phyloP scores from a whole-genome alignment of 2,797 vertebrate genomes.

The Anabacerthia variegaticeps region DNA sequence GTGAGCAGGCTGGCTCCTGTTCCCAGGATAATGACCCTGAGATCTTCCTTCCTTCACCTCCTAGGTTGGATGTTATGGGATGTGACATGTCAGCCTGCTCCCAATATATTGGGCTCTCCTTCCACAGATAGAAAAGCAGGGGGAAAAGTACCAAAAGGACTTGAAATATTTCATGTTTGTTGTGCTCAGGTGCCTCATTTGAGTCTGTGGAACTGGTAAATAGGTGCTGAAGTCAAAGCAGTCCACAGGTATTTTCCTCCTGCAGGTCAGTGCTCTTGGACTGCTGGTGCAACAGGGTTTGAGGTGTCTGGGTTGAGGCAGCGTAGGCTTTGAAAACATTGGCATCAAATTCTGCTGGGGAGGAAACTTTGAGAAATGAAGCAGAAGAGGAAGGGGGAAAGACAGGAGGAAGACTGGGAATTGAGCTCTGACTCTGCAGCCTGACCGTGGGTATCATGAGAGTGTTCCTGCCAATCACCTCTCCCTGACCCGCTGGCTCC shows the following conservation, averaged over 20 bases:
- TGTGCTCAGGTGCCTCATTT: neutral
- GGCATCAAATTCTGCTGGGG: neutral
- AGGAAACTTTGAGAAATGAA: neutral
- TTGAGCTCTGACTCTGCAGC: neutral
- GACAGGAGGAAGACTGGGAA: neutral
- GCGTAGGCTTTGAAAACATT: neutral
- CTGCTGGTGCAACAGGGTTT: neutral
- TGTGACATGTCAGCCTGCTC: neutral
- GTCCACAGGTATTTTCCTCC: neutral
- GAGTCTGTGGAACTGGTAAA: neutral
- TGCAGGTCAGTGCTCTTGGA: rapidly evolving
- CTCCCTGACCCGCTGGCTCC: neutral
- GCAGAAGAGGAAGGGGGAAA: neutral
- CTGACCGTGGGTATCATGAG: rapidly evolving
- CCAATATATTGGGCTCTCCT: neutral
- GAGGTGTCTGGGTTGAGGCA: neutral
- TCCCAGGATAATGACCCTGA: neutral
- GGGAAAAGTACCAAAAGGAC: neutral
- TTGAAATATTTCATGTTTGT: neutral
- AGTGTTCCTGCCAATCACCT: neutral
- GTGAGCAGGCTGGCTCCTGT: neutral
- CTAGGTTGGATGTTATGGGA: neutral
- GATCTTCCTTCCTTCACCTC: neutral
- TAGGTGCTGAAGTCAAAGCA: neutral
- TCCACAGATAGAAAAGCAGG: neutral